phyloP scores from a whole-genome alignment of 2,113 vertebrate species.

The Scartelaos histophorus region DNA sequence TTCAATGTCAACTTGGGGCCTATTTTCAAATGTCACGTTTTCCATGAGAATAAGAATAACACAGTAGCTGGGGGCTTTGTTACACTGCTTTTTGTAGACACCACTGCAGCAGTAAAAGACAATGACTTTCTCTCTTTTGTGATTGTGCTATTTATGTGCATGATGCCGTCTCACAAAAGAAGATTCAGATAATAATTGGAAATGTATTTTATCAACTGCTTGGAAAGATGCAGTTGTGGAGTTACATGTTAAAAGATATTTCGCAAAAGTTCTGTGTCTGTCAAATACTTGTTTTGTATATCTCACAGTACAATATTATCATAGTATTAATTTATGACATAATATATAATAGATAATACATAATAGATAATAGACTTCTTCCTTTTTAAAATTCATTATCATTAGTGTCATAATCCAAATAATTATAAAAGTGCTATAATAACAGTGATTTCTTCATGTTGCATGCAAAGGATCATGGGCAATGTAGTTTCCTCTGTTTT shows the following conservation, averaged over 20 bases:
- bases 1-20: neutral
- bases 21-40: conserved; percentile 45
- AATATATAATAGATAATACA: too few relatives aligned
- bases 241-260: conserved; percentile 4
- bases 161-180: conserved; percentile 19
- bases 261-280: neutral
- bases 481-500: too few relatives aligned
- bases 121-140: conserved; percentile 39
- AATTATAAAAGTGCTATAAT: too few relatives aligned
- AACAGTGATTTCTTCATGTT: too few relatives aligned
- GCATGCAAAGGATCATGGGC: too few relatives aligned
- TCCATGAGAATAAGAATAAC: conserved; percentile 25
- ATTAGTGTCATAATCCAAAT: too few relatives aligned
- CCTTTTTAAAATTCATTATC: too few relatives aligned
- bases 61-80: conserved; percentile 30
- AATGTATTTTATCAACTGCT: neutral
- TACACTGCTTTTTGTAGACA: conserved; percentile 10
- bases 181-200: neutral
- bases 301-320: too few relatives aligned
- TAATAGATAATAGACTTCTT: too few relatives aligned
- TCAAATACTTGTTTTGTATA: neutral
- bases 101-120: conserved; percentile 17
- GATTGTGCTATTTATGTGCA: conserved; percentile 22
- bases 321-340: too few relatives aligned
- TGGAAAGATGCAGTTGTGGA: conserved; percentile 5